Evolutionary conservation across 2,113 vertebrate species (phyloP), one percentile per base, ranked within the genome.

Genomic region (Colaptes auratus): DNA sequence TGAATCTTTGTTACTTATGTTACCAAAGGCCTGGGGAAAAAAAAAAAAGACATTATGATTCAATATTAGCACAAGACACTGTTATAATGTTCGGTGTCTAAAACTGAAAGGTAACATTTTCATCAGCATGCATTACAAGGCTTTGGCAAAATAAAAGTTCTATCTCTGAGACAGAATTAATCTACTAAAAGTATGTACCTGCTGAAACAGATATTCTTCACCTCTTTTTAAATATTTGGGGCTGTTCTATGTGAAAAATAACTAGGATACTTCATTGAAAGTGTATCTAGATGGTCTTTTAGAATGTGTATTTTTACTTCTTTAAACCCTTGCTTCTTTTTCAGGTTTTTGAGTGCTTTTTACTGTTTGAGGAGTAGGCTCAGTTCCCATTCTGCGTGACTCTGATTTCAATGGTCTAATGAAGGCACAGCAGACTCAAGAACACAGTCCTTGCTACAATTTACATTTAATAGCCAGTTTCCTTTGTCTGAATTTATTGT

Each of bases 31-130:
- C 73, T 67, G 42, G 50, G 50, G 17, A 21, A 50, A 50, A 50
- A 50, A 56, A 91, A 88, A 86, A 91, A 81, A 80, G n/a, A 65
- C 18, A 30, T 61, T 61, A 35, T 19, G 7, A 83, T 77, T 94
- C 52, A 74, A 78, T 91, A 86, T 72, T 86, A 86, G 80, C 14
- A 1, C 5, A 8, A 74, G 85, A 72, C 56, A 59, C 23, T 58
- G 73, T 74, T 92, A 48, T 50, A 92, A 77, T 81, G n/a, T 36
- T 86, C 79, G 88, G 82, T 90, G 86, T 61, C 82, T 94, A 58
- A 95, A 88, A 89, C 2, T 83, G 59, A 74, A 94, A 95, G 44
- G 82, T 93, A 74, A 48, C 76, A 42, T 94, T 89, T 92, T 77
- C 50, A 59, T 52, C 28, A 15, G 23, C 36, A 35, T 7, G 4